Base-by-base conservation (phyloP, 2,888 invertebrate species). In the Drosophila paranaensis region DNA sequence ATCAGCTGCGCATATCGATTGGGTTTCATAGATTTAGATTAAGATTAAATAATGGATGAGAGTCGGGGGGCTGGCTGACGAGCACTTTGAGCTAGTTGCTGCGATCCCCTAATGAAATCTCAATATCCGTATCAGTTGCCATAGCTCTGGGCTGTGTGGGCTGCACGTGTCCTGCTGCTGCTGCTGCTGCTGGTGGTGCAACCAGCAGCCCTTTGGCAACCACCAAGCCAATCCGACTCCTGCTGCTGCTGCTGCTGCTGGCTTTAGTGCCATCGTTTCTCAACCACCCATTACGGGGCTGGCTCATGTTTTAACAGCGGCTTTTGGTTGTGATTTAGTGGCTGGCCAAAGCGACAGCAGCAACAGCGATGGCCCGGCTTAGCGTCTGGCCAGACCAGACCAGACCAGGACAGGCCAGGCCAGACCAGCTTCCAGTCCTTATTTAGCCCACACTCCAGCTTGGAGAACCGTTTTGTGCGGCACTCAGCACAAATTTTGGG, bases 241-340 rank as follows among this genome's bases (percentile, higher is more conserved):
- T 16, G 8, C 20, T 43, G 33, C 13, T 11, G 25, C 13, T 35
- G 35, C 20, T 43, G 33, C 13, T 11, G 25, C 13, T 35, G 35
- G 35, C 14, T 45, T 57, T 55, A 48, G 37, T 57, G 57, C 33
- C 60, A 20, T 53, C 51, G 45, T 53, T 16, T 63, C 60, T 60
- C 67, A 77, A 79, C 81, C 87, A 77, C 69, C 83, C 77, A 77
- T 81, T 76, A 71, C 60, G 57, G 60, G 74, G 67, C 71, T 70
- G 74, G 77, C 71, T 83, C 89, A 81, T 88, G 88, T 87, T 90
- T 83, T 87, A 86, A 88, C 90, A 88, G 78, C 88, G 86, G 88
- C 90, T 90, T 90, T 89, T 76, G 83, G 88, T 86, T 89, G 89
- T 89, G 88, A 89, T 89, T 89, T 90, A 89, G 86, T 89, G 89